A percentile compares a stretch with the other conserved stretches of the same genome.
These are phyloP conservation scores for Danionella dracula DNA, from an alignment of 2,797 vertebrate species.

Conservation along the genomic window DNA sequence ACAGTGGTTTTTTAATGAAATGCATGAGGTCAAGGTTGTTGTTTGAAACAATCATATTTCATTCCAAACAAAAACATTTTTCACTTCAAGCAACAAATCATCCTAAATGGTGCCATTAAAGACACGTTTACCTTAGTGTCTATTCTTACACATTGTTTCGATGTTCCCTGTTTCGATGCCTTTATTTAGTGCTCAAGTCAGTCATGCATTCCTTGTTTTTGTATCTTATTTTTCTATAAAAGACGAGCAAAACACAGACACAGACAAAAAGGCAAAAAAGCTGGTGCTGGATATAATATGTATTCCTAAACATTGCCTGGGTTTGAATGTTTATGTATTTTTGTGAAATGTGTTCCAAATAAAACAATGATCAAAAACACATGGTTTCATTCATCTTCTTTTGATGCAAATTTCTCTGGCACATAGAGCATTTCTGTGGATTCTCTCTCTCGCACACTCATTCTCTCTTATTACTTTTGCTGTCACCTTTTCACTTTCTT, in stretches of 20 bases:
- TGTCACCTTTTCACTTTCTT: constrained; percentile 53
- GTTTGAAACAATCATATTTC: constrained; percentile 1
- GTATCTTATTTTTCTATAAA: no score
- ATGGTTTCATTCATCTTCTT: constrained; percentile 13
- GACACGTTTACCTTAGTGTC: background rate
- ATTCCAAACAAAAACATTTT: background rate
- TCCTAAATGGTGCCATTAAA: background rate
- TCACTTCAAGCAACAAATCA: background rate
- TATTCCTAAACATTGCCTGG: constrained; percentile 54
- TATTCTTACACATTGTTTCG: background rate
- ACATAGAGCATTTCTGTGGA: constrained; percentile 10
- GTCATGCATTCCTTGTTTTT: constrained; percentile 21
- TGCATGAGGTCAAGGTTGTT: background rate
- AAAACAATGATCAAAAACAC: constrained; percentile 54
- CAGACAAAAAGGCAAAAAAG: no score
- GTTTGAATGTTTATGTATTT: constrained; percentile 59
- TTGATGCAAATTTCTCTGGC: constrained; percentile 22
- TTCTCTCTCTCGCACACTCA: constrained; percentile 10
- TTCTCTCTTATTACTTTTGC: constrained; percentile 61
- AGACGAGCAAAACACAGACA: no score
- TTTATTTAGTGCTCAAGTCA: no score
- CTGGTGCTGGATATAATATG: constrained; percentile 28
- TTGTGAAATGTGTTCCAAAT: constrained; percentile 64
- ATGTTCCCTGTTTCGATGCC: constrained; percentile 14
- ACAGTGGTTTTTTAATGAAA: constrained; percentile 2